Conservation (phyloP, 2,113 vertebrate species). For the Anoplopoma fimbria region DNA sequence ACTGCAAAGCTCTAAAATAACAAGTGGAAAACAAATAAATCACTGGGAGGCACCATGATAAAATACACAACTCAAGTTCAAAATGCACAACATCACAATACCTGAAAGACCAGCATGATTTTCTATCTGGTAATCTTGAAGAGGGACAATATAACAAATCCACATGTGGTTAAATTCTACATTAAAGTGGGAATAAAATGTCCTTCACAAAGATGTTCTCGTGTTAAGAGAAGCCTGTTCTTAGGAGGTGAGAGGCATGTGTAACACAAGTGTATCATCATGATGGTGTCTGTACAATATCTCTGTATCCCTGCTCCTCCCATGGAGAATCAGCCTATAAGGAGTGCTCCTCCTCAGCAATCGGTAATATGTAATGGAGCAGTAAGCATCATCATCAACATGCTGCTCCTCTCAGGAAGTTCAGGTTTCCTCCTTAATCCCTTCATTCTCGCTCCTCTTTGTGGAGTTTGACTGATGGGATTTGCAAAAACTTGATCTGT, state of each 20-base stretch:
- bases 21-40: background rate
- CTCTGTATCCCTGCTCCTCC: slow-evolving; percentile 9
- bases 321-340: background rate
- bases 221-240: background rate
- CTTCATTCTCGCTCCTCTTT: background rate
- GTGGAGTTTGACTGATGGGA: too few relatives aligned
- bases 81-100: slow-evolving; percentile 2
- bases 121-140: background rate
- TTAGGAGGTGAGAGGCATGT: background rate
- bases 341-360: background rate
- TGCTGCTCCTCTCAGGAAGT: background rate
- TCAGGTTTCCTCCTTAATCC: background rate
- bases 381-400: background rate
- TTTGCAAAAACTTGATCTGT: background rate
- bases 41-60: background rate
- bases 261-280: background rate
- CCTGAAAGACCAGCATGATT: slow-evolving; percentile 45
- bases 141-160: background rate
- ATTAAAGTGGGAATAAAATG: background rate
- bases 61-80: background rate
- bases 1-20: slow-evolving; percentile 23
- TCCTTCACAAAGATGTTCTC: background rate
- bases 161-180: background rate
- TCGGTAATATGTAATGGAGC: background rate
- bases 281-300: background rate